Base-by-base conservation (phyloP, 1,140 invertebrate genomes). In the Dreissena polymorpha region DNA sequence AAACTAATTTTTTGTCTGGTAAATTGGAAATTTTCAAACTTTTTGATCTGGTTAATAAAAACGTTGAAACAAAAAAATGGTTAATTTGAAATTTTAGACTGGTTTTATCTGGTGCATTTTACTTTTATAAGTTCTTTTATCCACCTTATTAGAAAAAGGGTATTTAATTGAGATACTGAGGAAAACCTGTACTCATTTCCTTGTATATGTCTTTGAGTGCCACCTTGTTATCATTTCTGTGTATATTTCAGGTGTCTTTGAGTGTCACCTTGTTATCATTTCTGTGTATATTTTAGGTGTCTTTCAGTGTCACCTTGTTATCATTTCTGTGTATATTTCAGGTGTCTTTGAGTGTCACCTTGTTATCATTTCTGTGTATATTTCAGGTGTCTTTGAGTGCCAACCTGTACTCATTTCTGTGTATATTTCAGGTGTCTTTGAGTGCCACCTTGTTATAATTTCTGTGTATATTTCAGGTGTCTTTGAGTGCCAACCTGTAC, bases 351-450 rank as follows among this genome's bases (percentile, higher is more conserved):
- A 98, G 97, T 89, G 97, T 97, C 92, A 94, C 96, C 86, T 94
- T 99, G 27, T 99, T 5, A 39, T 2, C 39, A 39, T 39, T 39
- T 39, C 39, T 39, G 2, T 39, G 39, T 39, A 39, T 39, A 39
- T 93, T 94, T 71, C 92, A 99, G 98, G 98, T 99, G 39, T 97
- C 98, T 0, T 98, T 99, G 0, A 98, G 97, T 89, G 97, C 97
- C 92, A 94, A 96, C 86, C 94, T 99, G 27, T 99, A 99, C 93
- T 96, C 95, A 83, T 99, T 98, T 92, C 97, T 99, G 85, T 39
- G 39, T 39, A 39, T 39, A 39, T 93, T 94, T 71, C 92, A 99
- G 98, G 98, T 99, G 39, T 97, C 98, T 0, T 98, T 99, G 0
- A 98, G 97, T 89, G 97, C 97, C 92, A 94, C 96, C 86, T 94